Conservation (phyloP, 1,140 invertebrate species). For the Delia radicum region DNA sequence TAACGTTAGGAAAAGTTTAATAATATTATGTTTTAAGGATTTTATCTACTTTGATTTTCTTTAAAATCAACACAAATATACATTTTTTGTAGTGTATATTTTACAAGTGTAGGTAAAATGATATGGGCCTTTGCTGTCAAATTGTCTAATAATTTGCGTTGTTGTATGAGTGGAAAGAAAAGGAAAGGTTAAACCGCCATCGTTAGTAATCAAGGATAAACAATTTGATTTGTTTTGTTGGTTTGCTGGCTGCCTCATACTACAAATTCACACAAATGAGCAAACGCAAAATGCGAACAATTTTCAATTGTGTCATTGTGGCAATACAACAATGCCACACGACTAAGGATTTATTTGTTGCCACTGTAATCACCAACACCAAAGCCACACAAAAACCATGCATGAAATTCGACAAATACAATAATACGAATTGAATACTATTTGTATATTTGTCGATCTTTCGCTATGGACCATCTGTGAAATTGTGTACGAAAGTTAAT, state of each 20-base stretch:
- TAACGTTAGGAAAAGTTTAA: too few relatives aligned
- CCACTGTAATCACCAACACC: conserved; percentile 12
- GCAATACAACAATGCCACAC: neutral
- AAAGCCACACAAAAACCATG: neutral
- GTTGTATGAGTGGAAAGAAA: neutral
- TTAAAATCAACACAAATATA: too few relatives aligned
- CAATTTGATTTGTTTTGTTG: conserved; percentile 15
- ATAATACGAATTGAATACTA: too few relatives aligned
- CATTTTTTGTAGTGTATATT: too few relatives aligned
- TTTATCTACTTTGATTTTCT: too few relatives aligned
- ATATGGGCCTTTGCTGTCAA: neutral
- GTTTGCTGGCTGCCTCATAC: too few relatives aligned
- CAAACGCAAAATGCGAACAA: conserved; percentile 13
- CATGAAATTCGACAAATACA: neutral
- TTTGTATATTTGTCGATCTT: too few relatives aligned
- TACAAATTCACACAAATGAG: conserved; percentile 21
- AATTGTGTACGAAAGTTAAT: too few relatives aligned
- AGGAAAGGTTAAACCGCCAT: neutral
- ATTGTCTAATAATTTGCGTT: neutral
- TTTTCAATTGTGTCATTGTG: conserved; percentile 3
- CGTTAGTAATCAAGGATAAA: conserved; percentile 13
- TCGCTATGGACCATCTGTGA: neutral
- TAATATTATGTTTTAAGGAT: too few relatives aligned
- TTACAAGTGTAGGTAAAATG: neutral
- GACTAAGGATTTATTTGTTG: conserved; percentile 6